phyloP scores from a whole-genome alignment of 2,113 vertebrate species.

The Coturnix japonica region DNA sequence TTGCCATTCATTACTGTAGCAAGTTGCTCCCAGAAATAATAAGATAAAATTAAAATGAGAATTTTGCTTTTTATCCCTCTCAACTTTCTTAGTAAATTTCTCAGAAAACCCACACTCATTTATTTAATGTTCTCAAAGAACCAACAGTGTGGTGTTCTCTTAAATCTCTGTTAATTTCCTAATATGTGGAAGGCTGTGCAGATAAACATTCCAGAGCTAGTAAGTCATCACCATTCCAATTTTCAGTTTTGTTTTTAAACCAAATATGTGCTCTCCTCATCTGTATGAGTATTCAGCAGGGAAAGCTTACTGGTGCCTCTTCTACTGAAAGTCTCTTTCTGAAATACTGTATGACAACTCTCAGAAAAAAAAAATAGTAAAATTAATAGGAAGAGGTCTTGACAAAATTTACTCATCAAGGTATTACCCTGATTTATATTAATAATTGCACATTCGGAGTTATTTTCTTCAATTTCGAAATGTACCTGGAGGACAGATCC shows the following conservation, averaged over 20 bases:
- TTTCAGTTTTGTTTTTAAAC: background rate
- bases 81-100: background rate
- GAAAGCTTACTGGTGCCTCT: background rate
- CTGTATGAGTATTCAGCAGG: background rate
- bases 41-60: background rate
- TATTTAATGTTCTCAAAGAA: background rate
- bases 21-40: background rate
- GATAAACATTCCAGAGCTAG: background rate
- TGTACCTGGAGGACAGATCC: background rate
- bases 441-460: background rate
- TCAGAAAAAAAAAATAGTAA: background rate
- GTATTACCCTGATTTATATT: background rate
- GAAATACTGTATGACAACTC: background rate
- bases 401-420: background rate
- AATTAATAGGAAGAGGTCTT: background rate
- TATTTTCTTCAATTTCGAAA: background rate
- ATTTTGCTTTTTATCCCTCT: background rate
- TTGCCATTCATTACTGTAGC: background rate
- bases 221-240: background rate
- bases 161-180: background rate
- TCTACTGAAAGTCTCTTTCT: background rate
- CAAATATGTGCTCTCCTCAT: background rate
- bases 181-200: background rate
- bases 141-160: fast-evolving
- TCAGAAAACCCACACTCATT: fast-evolving